These are phyloP conservation scores for Drosophila nannoptera DNA, from an alignment of 1,140 invertebrate genomes.

Conservation along the genomic window DNA sequence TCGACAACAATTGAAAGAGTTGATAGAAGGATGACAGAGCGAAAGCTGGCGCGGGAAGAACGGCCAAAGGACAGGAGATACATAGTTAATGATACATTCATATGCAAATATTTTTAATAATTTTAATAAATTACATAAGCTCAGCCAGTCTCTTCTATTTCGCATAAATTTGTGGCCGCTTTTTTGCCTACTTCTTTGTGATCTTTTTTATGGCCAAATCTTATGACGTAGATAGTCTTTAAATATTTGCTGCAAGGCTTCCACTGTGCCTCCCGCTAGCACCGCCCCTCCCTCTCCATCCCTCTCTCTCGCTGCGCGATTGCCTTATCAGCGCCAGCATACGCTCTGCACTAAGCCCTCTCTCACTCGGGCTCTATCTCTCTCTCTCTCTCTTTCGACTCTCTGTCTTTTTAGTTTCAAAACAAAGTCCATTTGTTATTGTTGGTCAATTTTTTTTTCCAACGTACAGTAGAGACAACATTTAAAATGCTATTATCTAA, in stretches of 20 bases:
- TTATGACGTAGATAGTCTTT: neutral
- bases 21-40: neutral
- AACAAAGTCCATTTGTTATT: slow-evolving; percentile 70
- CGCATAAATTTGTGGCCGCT: neutral
- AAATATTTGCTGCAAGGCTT: slow-evolving; percentile 3
- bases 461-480: slow-evolving; percentile 71
- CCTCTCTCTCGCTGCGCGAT: neutral
- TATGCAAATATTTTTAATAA: no score
- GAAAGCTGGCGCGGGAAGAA: no score
- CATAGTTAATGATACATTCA: no score
- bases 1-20: slow-evolving; percentile 1
- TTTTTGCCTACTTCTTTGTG: neutral
- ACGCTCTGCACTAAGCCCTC: slow-evolving; percentile 6
- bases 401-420: slow-evolving; percentile 54
- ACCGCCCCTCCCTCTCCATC: neutral
- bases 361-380: slow-evolving; percentile 6
- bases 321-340: slow-evolving; percentile 12
- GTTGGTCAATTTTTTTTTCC: slow-evolving; percentile 59
- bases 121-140: no score
- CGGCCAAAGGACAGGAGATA: no score
- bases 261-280: neutral
- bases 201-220: neutral
- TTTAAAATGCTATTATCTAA: slow-evolving; percentile 74
- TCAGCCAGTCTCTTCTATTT: neutral
- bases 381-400: slow-evolving; percentile 2